Percentiles rank a stretch among this genome's conserved stretches.
These are phyloP conservation scores for Passerculus sandwichensis DNA, from an alignment of 2,797 vertebrate species.

Conservation along the genomic window DNA sequence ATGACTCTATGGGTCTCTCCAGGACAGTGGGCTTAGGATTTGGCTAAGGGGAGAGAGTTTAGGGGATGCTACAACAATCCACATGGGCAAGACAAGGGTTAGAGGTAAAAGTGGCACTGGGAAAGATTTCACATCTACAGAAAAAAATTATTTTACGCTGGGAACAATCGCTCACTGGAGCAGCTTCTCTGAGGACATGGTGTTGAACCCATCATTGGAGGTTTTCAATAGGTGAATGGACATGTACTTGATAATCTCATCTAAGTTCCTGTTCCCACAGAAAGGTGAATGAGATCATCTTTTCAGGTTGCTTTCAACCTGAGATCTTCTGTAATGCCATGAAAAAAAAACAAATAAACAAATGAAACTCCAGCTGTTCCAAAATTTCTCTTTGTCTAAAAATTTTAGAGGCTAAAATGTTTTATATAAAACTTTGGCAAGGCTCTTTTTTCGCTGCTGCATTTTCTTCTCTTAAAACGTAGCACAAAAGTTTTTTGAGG, in stretches of 20 bases:
- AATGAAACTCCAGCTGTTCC: neutral
- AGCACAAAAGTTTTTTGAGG: neutral
- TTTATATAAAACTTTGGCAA: neutral
- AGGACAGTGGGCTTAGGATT: neutral
- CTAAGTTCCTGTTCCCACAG: neutral
- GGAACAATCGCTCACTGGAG: neutral
- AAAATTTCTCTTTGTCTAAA: neutral
- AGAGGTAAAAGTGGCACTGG: neutral
- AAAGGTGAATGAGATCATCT: neutral
- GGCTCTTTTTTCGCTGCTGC: neutral
- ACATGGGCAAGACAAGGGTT: neutral
- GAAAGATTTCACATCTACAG: neutral
- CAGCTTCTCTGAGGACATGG: neutral
- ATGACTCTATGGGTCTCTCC: neutral
- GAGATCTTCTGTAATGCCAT: neutral
- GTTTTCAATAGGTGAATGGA: neutral
- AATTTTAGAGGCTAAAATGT: neutral
- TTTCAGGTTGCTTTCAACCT: neutral
- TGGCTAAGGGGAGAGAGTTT: neutral
- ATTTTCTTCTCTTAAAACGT: neutral
- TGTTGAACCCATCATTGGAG: neutral
- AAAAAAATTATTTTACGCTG: neutral
- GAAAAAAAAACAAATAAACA: neutral
- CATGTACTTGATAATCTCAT: neutral
- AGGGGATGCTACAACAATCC: neutral